A percentile compares a stretch with the other conserved stretches of the same genome.
Conservation (phyloP, 2,797 vertebrate species). For the Protonibea diacanthus region DNA sequence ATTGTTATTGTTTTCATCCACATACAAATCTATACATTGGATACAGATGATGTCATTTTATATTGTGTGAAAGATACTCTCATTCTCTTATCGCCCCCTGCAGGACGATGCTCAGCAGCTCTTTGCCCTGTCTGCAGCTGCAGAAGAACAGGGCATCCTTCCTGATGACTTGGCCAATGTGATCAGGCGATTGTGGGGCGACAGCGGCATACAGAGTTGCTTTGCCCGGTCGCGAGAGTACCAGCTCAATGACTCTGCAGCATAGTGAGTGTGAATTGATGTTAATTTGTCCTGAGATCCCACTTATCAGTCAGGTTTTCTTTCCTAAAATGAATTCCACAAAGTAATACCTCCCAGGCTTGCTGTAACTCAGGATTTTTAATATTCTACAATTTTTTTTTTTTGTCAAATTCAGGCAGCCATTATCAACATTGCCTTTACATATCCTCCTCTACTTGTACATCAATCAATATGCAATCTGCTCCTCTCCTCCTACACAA, state of each 20-base stretch:
- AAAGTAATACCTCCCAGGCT: background rate
- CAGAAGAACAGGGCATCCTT: conserved; percentile 95
- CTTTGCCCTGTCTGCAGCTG: conserved; percentile 92
- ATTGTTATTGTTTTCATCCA: background rate
- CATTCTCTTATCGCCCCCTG: conserved; percentile 33
- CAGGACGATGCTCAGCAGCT: conserved; percentile 98
- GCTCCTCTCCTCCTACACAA: background rate
- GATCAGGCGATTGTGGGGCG: conserved; percentile 94
- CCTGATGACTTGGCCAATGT: conserved; percentile 93
- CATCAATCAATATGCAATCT: conserved; percentile 33
- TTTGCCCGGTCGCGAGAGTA: conserved; percentile 96
- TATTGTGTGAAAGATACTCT: background rate
- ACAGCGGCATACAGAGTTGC: conserved; percentile 94
- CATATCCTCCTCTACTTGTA: conserved; percentile 8
- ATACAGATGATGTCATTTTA: background rate
- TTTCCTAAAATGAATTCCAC: background rate
- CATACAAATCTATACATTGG: background rate
- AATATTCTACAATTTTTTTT: conserved; percentile 12
- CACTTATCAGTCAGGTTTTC: background rate
- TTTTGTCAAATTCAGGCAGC: background rate
- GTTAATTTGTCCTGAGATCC: background rate
- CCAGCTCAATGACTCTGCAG: conserved; percentile 98
- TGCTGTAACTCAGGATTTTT: conserved; percentile 9
- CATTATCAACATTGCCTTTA: background rate
- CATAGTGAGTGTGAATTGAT: conserved; percentile 91